Conservation (phyloP, 2,888 invertebrate species). For the Mayetiola destructor region DNA sequence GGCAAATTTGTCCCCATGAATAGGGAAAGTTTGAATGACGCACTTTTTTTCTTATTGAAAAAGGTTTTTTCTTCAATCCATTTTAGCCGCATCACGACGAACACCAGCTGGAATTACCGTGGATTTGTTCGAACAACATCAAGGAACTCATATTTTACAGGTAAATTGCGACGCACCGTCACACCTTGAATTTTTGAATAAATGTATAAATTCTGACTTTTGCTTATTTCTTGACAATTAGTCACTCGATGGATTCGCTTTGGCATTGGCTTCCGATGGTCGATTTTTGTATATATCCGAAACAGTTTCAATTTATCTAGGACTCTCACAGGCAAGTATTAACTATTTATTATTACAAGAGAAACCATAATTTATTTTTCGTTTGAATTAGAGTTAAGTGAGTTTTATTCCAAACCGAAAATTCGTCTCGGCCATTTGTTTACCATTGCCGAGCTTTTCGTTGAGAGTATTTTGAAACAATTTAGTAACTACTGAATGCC, state of each 20-base stretch:
- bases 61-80: background rate
- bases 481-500: no score
- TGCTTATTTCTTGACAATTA: slow-evolving; percentile 29
- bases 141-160: slow-evolving; percentile 95
- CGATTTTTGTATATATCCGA: slow-evolving; percentile 98
- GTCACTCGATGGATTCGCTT: slow-evolving; percentile 95
- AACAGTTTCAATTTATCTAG: slow-evolving; percentile 98
- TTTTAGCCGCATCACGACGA: slow-evolving; percentile 55
- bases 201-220: background rate
- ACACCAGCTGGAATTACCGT: slow-evolving; percentile 59
- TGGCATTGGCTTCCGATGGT: slow-evolving; percentile 90
- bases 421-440: no score
- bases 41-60: no score
- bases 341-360: slow-evolving; percentile 21
- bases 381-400: no score
- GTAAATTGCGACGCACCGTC: slow-evolving; percentile 37
- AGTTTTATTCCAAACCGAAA: no score
- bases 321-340: slow-evolving; percentile 85
- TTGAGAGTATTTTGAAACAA: no score
- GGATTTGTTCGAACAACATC: slow-evolving; percentile 89
- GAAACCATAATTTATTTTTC: no score
- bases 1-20: no score
- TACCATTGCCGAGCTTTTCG: no score
- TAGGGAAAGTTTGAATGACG: no score
- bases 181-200: background rate